Base-by-base conservation (phyloP, 2,113 vertebrate species). In the Eidolon helvum region DNA sequence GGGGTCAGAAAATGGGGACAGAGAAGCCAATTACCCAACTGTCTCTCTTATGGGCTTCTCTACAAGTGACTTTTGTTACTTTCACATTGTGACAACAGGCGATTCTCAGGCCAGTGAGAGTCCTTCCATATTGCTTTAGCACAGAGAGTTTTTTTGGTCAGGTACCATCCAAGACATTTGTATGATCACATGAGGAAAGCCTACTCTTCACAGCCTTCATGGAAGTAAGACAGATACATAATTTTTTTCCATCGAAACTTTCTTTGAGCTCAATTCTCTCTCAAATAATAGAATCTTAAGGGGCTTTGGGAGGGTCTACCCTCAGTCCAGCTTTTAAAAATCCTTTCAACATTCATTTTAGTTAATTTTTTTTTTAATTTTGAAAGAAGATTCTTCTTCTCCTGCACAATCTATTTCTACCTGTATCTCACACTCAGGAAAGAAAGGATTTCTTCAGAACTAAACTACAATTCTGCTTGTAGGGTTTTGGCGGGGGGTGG, bases 391-490 rank as follows among this genome's bases (percentile, higher is more conserved):
- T 66, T 68, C 11, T 68, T 65, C 10, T 89, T 61, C 24, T 63
- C 7, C 57, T 65, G 2, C 5, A 30, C 38, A 63, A 59, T 66
- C 57, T 61, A 19, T 77, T 71, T 90, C 68, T 66, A 89, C 45
- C n/a, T 48, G 11, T 59, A 40, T 21, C 38, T 90, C n/a, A 92
- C 9, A 75, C 74, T 84, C 14, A 53, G 24, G 4, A 89, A 65
- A 80, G 18, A 57, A 35, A 94, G 7, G 2, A 55, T 92, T 94
- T 96, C 88, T 92, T 94, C 15, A 72, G 45, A 86, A 68, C 18
- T 77, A 82, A 88, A 48, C 55, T 78, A 75, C 2, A 63, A 45
- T 83, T 87, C 26, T 61, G 35, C 15, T 53, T 92, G 10, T 40
- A n/a, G 6, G 53, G 14, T 45, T 43, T 66, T 22, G 7, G n/a